Evolutionary conservation across 2,797 vertebrate genomes (phyloP), one percentile per base, ranked within the genome.

Genomic region (Sebastes aleutianus): DNA sequence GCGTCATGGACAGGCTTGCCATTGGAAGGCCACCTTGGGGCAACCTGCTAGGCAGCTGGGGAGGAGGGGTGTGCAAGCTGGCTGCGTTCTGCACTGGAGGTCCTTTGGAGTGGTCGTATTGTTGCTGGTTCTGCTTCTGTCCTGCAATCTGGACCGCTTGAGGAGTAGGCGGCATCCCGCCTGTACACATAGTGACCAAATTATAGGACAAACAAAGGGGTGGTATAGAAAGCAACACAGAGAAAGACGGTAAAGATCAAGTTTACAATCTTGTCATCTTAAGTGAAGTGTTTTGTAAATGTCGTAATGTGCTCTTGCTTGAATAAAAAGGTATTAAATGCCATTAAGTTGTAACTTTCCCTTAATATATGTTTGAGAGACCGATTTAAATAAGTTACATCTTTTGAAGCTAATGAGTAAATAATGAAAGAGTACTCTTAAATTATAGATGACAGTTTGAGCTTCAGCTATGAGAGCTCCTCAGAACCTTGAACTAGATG

Each of bases 71-170:
- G 89, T 98, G 97, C 50, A 97, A 92, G 58, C 97, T 98, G 11
- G 97, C 98, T 0, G 97, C 97, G 3, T 98, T 98, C 95, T 98
- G 97, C 81, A 98, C 97, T 0, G 97, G 97, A 2, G 98, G 98
- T 34, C 97, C 97, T 92, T 98, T 98, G 58, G 98, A 99, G 4
- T 96, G 97, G 93, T 99, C 98, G 0, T 97, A 97, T 72, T 96
- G 96, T 78, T 96, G 96, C 85, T 97, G 96, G 81, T 88, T 98
- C 91, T 95, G 96, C 90, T 97, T 97, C 93, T 97, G 97, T 54
- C 96, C 97, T 59, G 95, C 85, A 47, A 96, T 95, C 83, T 97
- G 97, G 62, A 96, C 84, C 1, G 93, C 91, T 84, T 97, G 96
- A 57, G 95, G 96, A 69, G 94, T 95, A 31, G 96, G 94, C 78